Base-by-base conservation (phyloP, 1,140 invertebrate genomes). In the Monochamus saltuarius region DNA sequence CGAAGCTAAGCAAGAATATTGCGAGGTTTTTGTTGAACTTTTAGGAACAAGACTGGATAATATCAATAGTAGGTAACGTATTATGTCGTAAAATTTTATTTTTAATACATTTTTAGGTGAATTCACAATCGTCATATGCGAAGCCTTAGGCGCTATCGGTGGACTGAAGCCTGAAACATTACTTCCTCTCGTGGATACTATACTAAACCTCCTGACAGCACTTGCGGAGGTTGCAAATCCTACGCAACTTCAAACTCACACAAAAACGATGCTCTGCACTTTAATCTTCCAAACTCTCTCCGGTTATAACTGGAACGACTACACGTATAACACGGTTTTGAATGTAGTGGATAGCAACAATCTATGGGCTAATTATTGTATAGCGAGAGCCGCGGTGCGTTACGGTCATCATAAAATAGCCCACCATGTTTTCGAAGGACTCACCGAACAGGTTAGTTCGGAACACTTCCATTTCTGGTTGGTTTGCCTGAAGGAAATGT, bases 401-500 rank as follows among this genome's bases (percentile, higher is more conserved):
- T 94, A 92, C 71, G 90, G 90, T 0, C 91, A 94, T 72, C 90
- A 92, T 70, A 81, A 80, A 16, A 81, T 93, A 42, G 89, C 89
- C 0, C 81, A 83, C 1, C 76, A 78, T 39, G 84, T 93, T 55
- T 85, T 92, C 62, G 80, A 81, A 17, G 81, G 80, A 40, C 74
- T 92, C 11, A 83, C 86, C 0, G 85, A 86, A 65, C 82, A 89
- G 67, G 92, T 95, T 1, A 89, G 90, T 11, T 91, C 91, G 11
- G 95, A 98, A 72, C 88, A 94, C 72, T 85, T 92, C 40, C 89
- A 95, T 71, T 95, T 95, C 71, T 97, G 94, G 90, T 75, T 98
- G 38, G 84, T 86, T 0, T 90, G 90, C 4, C 77, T 97, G 13
- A 81, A 87, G 61, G 81, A 89, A 42, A 83, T 91, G 55, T 87